These are phyloP conservation scores for Hoplodrina blanda DNA, from an alignment of 2,888 invertebrate species.

Conservation along the genomic window DNA sequence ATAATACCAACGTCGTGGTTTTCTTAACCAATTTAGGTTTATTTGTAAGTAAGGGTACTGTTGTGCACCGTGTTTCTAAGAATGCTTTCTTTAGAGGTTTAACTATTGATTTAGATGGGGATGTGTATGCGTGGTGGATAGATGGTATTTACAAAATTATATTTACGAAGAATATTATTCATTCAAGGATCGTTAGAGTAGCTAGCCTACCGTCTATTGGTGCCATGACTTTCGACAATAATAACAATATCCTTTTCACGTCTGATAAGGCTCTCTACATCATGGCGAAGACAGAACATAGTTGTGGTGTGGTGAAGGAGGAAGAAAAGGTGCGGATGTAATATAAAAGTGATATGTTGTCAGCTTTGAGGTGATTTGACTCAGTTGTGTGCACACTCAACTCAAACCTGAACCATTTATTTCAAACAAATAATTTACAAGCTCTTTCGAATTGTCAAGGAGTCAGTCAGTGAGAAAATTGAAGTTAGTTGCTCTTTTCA, in stretches of 20 bases:
- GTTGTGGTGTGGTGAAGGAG: constrained; percentile 52
- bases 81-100: constrained; percentile 83
- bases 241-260: constrained; percentile 81
- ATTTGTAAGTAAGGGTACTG: constrained; percentile 74
- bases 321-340: constrained; percentile 9
- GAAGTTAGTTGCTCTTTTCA: no score
- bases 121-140: constrained; percentile 84
- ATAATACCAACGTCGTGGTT: constrained; percentile 73
- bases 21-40: constrained; percentile 77
- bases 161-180: constrained; percentile 70
- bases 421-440: no score
- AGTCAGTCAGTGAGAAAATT: no score
- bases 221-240: constrained; percentile 81
- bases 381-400: background rate
- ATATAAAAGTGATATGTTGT: background rate
- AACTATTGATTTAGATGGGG: constrained; percentile 78
- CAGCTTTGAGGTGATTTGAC: background rate
- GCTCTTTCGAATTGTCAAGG: no score
- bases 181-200: constrained; percentile 75
- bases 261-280: constrained; percentile 74
- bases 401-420: background rate
- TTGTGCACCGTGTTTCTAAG: constrained; percentile 73
- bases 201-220: constrained; percentile 76
- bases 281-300: constrained; percentile 66
- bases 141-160: constrained; percentile 82